Percentiles rank a stretch among this genome's conserved stretches.
These are phyloP conservation scores for Slavum lentiscoides DNA, from an alignment of 2,888 invertebrate genomes.

Conservation along the genomic window DNA sequence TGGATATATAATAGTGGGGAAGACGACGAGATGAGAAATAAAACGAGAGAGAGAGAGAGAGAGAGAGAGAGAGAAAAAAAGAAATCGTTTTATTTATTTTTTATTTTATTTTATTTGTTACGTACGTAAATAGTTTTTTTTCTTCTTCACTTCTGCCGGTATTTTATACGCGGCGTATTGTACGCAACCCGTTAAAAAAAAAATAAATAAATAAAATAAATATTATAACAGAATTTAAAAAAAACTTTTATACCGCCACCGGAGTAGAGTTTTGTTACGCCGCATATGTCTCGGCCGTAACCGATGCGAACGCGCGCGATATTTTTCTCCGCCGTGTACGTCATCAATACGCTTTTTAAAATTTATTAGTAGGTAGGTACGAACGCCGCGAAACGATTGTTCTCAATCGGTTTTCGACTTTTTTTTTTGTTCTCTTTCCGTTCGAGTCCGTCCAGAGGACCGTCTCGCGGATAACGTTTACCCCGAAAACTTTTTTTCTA, in stretches of 20 bases:
- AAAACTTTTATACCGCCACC: slow-evolving; percentile 24
- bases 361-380: too few relatives aligned
- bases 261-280: slow-evolving; percentile 18
- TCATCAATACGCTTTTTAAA: too few relatives aligned
- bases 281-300: not conserved
- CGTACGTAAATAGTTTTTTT: slow-evolving; percentile 26
- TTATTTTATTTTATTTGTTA: not conserved
- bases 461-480: too few relatives aligned
- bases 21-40: not conserved
- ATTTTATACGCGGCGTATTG: slow-evolving; percentile 24
- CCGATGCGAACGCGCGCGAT: too few relatives aligned
- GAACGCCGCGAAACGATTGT: too few relatives aligned
- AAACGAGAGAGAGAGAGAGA: too few relatives aligned
- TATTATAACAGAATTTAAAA: slow-evolving; percentile 41
- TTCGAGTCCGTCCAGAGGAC: too few relatives aligned
- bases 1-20: slow-evolving; percentile 30
- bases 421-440: too few relatives aligned
- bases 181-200: slow-evolving; percentile 40
- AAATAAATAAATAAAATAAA: slow-evolving; percentile 42
- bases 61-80: too few relatives aligned
- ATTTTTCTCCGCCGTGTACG: too few relatives aligned
- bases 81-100: slow-evolving; percentile 42
- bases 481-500: too few relatives aligned
- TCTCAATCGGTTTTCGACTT: too few relatives aligned
- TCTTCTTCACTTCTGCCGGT: not conserved